Evolutionary conservation across 2,797 vertebrate species (phyloP).

Genomic region (Oceanodroma leucorhoa): DNA sequence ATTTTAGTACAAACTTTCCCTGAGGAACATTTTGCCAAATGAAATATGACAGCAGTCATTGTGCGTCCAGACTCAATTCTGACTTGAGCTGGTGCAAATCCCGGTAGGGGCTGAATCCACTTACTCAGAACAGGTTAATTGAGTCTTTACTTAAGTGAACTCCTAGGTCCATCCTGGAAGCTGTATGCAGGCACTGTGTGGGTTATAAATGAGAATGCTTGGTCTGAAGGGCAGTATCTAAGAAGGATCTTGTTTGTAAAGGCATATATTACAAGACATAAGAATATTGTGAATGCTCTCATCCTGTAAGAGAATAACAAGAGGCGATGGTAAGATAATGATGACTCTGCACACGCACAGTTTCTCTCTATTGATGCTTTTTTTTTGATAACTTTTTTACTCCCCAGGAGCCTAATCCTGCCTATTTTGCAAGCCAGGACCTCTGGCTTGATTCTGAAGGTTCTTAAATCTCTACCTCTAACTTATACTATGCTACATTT

Average conservation of each 20-base stretch:
- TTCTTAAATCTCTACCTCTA: background rate
- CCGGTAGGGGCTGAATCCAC: background rate
- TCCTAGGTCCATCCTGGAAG: background rate
- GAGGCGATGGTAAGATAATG: accelerated
- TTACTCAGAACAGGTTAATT: background rate
- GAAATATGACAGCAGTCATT: background rate
- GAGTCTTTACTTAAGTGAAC: background rate
- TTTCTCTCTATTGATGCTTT: background rate
- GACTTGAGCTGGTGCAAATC: background rate
- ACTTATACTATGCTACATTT: background rate
- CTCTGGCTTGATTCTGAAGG: background rate
- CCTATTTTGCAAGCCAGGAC: background rate
- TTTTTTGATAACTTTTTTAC: background rate
- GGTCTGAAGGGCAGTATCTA: background rate
- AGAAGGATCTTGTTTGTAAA: background rate
- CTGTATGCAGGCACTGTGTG: background rate
- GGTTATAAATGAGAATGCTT: background rate
- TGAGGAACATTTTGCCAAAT: background rate
- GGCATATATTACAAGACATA: background rate
- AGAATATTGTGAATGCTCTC: background rate
- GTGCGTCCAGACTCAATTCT: background rate
- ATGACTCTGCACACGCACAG: accelerated
- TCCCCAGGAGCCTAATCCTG: background rate
- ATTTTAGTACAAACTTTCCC: background rate
- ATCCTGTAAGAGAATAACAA: background rate